These are phyloP conservation scores for Enteromius afrohamiltoni DNA, from an alignment of 2,797 vertebrate species.

Conservation along the genomic window DNA sequence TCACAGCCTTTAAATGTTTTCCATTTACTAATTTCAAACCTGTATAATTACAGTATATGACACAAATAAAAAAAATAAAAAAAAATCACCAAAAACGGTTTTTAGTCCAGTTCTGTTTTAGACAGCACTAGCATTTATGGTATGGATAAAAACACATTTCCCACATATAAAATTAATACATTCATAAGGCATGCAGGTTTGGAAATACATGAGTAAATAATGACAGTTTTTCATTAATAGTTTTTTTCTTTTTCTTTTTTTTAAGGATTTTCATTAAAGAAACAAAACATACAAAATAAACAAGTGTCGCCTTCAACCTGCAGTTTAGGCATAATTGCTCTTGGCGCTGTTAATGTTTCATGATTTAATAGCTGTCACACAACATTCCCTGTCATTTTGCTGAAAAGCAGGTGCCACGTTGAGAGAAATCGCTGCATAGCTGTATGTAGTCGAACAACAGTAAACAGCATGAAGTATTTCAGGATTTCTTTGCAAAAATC, in stretches of 20 bases:
- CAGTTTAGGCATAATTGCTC: constrained; percentile 68
- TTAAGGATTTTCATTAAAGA: not conserved
- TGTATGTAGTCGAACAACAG: constrained; percentile 22
- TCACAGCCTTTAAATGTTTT: constrained; percentile 13
- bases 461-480: constrained; percentile 18
- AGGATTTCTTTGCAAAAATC: not conserved
- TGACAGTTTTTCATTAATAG: not conserved
- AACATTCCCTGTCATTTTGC: constrained; percentile 55
- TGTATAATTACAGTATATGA: not conserved
- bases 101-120: not conserved
- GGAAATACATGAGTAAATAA: not conserved
- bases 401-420: constrained; percentile 30
- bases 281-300: constrained; percentile 61
- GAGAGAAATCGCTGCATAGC: not conserved
- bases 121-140: not conserved
- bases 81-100: not conserved
- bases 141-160: not conserved
- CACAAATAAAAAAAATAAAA: not conserved
- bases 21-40: not conserved
- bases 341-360: constrained; percentile 75
- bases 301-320: constrained; percentile 68
- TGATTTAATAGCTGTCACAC: constrained; percentile 72
- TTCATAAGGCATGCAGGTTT: not conserved
- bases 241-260: not conserved
- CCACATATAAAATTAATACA: not conserved